phyloP scores from a whole-genome alignment of 1,140 invertebrate genomes.

The Pteromalus puparum region DNA sequence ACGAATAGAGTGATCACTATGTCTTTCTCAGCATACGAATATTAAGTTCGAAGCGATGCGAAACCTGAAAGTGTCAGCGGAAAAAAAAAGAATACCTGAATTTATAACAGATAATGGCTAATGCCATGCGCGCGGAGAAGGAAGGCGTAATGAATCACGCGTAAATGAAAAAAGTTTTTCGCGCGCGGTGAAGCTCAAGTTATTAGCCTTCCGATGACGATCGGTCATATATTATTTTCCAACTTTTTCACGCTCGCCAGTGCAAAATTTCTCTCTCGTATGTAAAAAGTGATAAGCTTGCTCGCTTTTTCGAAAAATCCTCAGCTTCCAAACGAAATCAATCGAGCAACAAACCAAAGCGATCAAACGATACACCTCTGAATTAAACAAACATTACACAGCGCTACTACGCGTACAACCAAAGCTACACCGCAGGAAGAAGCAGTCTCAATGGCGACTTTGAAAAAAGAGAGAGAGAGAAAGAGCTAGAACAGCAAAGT shows the following conservation, averaged over 20 bases:
- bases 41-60: conserved; percentile 14
- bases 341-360: too few species aligned
- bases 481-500: background rate
- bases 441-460: too few species aligned
- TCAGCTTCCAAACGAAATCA: too few species aligned
- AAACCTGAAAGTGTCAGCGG: background rate
- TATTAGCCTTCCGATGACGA: conserved; percentile 22
- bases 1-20: too few species aligned
- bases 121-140: background rate
- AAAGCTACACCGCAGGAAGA: too few species aligned
- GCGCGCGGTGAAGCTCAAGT: background rate
- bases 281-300: background rate
- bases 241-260: conserved; percentile 4
- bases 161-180: conserved; percentile 44
- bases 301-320: too few species aligned
- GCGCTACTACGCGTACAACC: too few species aligned
- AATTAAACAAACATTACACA: too few species aligned
- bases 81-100: conserved; percentile 13
- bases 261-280: background rate
- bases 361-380: too few species aligned
- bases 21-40: background rate
- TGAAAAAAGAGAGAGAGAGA: too few species aligned
- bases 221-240: conserved; percentile 22
- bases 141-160: conserved; percentile 39
- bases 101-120: conserved; percentile 7